Base-by-base conservation (phyloP, 2,888 invertebrate species). In the Drosophila macrospina region DNA sequence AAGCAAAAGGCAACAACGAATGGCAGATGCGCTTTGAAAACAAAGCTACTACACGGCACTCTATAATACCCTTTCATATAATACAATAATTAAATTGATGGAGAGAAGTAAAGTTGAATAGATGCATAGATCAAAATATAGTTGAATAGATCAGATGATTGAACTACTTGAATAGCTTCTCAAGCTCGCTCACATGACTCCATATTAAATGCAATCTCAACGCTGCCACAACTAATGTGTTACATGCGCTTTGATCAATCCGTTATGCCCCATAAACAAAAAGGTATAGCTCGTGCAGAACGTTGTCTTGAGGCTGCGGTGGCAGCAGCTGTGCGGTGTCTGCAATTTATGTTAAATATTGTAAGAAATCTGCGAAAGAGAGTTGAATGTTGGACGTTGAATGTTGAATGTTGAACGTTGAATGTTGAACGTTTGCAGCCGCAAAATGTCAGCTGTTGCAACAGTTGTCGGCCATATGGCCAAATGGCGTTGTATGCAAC, bases 261-360 rank as follows among this genome's bases (percentile, higher is more conserved):
- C 32, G 56, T 42, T 51, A 71, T 60, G 67, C 41, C 37, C 55
- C 37, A 55, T 60, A 36, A 44, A 44, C 45, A 24, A 32, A 48
- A 48, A 50, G 24, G n/a, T 30, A 34, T 42, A 47, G 61, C 44
- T 39, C 26, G 8, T 20, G 11, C 37, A 47, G 54, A 72, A 60
- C 56, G 39, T 54, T 55, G 59, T 56, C 42, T 26, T 34, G 28
- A 28, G 16, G 52, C 57, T 30, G 39, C 65, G 36, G n/a, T 11
- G 51, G 42, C 42, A 61, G 81, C 82, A 76, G 80, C 80, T 86
- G 86, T 71, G 66, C 62, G 30, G 52, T 59, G 69, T 59, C 65
- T 56, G 63, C 80, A 78, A 81, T 87, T 85, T 87, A 87, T 84
- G 86, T 79, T 85, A 71, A 80, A 80, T 84, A 80, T 78, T 69